Percentiles rank a stretch among this genome's conserved stretches.
phyloP scores from a whole-genome alignment of 2,797 vertebrate genomes.

The Strix occidentalis region DNA sequence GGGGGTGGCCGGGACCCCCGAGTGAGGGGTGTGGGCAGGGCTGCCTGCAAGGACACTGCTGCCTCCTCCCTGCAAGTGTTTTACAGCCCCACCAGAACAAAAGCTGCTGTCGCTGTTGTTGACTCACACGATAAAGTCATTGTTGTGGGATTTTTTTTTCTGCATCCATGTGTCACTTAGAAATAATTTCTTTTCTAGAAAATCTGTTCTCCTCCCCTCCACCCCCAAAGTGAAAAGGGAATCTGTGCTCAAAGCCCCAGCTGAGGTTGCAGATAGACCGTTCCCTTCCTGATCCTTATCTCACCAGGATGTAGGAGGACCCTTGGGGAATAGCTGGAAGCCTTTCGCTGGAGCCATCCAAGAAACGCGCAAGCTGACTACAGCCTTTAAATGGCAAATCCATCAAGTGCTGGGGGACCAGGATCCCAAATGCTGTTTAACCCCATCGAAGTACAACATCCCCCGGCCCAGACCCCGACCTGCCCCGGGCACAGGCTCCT shows the following conservation, averaged over 20 bases:
- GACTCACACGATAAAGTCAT: not conserved
- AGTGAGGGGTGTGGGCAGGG: rapidly evolving
- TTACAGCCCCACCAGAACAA: not conserved
- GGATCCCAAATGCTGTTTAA: not conserved
- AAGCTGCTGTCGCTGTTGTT: not conserved
- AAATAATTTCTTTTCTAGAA: not conserved
- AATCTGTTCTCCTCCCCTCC: conserved; percentile 14
- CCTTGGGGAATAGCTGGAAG: conserved; percentile 37
- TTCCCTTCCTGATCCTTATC: conserved; percentile 68
- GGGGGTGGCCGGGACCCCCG: rapidly evolving
- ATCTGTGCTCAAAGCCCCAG: conserved; percentile 1
- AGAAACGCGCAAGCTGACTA: not conserved
- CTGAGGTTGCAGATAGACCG: conserved; percentile 17
- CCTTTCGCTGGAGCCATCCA: conserved; percentile 39
- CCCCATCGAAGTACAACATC: rapidly evolving
- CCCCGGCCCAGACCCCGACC: rapidly evolving
- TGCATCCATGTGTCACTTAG: not conserved
- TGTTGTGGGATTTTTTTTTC: not conserved
- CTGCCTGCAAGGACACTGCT: not conserved
- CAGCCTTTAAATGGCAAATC: conserved; percentile 36
- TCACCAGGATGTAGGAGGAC: conserved; percentile 67
- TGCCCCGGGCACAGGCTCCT: not conserved
- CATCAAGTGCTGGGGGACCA: not conserved
- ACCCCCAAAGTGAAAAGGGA: not conserved
- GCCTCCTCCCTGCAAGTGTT: not conserved